These are phyloP conservation scores for Eristalinus aeneus DNA, from an alignment of 2,888 invertebrate genomes.

Conservation along the genomic window DNA sequence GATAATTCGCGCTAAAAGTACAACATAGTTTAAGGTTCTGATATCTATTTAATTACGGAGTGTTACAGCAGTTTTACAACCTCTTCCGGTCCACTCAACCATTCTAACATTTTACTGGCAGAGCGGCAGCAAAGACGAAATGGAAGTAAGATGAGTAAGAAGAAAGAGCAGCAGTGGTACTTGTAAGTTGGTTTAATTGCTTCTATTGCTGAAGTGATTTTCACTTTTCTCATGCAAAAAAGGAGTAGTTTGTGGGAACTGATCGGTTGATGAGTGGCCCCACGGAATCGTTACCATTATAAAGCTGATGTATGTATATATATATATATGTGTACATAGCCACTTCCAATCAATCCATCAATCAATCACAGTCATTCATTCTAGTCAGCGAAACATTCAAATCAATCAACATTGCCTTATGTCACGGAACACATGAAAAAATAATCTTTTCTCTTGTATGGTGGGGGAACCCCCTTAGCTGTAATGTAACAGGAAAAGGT, in stretches of 20 bases:
- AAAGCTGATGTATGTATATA: neutral
- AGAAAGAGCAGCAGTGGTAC: neutral
- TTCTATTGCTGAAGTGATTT: slow-evolving; percentile 45
- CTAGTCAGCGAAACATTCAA: slow-evolving; percentile 78
- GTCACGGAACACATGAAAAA: slow-evolving; percentile 63
- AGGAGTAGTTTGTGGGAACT: neutral
- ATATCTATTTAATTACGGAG: slow-evolving; percentile 53
- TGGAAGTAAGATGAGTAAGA: neutral
- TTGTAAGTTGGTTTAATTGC: slow-evolving; percentile 43
- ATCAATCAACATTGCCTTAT: slow-evolving; percentile 75
- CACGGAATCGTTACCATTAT: neutral
- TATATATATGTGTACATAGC: slow-evolving; percentile 49
- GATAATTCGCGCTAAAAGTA: slow-evolving; percentile 30
- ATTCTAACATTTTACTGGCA: neutral
- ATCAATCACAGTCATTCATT: slow-evolving; percentile 65
- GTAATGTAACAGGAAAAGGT: slow-evolving; percentile 59
- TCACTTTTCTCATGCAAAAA: slow-evolving; percentile 54
- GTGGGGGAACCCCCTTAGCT: neutral
- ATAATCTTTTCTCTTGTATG: slow-evolving; percentile 43
- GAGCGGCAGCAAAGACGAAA: neutral
- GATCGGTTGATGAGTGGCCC: slow-evolving; percentile 4
- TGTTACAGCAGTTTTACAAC: slow-evolving; percentile 54
- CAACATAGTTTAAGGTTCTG: neutral
- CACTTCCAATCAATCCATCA: slow-evolving; percentile 61
- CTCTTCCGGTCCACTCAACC: slow-evolving; percentile 45